phyloP scores from a whole-genome alignment of 2,888 invertebrate genomes.

The Gandaritis pyraliata region DNA sequence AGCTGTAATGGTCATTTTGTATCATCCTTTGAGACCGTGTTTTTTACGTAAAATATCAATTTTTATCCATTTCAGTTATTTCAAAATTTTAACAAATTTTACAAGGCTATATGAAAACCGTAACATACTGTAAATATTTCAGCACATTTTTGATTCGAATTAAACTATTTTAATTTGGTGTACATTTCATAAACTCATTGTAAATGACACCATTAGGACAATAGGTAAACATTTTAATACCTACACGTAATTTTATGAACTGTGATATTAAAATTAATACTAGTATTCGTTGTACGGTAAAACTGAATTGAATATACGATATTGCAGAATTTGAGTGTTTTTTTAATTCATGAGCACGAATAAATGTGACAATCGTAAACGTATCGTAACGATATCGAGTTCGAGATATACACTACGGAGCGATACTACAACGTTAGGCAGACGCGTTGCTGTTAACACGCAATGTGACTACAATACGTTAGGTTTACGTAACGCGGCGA shows the following conservation, averaged over 20 bases:
- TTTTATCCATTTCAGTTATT: no score
- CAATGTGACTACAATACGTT: no score
- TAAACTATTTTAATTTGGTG: constrained; percentile 14
- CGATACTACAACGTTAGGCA: no score
- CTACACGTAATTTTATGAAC: constrained; percentile 67
- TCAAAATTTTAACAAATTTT: neutral
- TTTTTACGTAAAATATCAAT: no score
- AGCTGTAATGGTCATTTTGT: no score
- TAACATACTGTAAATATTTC: no score
- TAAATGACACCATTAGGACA: constrained; percentile 45
- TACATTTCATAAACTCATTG: constrained; percentile 42
- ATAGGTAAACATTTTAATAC: constrained; percentile 46
- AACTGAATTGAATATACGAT: constrained; percentile 69
- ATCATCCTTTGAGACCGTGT: no score
- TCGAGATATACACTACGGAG: no score
- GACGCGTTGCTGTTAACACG: no score
- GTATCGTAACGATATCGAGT: no score
- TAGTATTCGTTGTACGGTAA: constrained; percentile 69
- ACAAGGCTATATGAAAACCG: neutral
- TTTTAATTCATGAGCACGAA: neutral
- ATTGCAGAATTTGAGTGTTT: constrained; percentile 48
- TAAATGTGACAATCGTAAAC: no score
- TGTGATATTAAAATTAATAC: constrained; percentile 79
- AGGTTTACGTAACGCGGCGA: no score
- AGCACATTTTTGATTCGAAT: constrained; percentile 2